Evolutionary conservation across 2,888 invertebrate species (phyloP), one percentile per base, ranked within the genome.

Genomic region (Caenorhabditis angaria): DNA sequence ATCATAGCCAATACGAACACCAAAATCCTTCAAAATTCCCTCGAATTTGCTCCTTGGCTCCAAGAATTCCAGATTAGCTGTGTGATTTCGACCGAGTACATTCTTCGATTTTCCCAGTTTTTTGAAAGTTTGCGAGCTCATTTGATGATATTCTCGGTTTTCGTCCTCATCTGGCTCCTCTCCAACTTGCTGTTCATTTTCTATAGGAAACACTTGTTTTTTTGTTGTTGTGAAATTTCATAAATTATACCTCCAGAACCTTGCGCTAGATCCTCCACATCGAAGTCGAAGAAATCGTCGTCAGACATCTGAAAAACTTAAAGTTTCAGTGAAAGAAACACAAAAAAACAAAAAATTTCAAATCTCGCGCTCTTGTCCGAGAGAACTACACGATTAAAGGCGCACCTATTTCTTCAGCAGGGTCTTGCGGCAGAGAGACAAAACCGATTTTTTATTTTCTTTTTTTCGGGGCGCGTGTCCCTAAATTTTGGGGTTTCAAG

Each of bases 31-130:
- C 18, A 70, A 18, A 28, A 61, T 64, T 18, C 61, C 65, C 29
- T 70, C 70, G 48, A 70, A 70, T 25, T 28, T 28, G 22, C 65
- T 70, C 18, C 70, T 60, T 12, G 70, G 65, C 1, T 29, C 53
- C 24, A 70, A 18, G 20, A 41, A 41, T 56, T 64, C 0, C 14
- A 12, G 5, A 14, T 41, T 41, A 12, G 2, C 18, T 14, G 41
- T 12, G 18, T 14, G 41, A 14, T 41, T 41, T 41, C 18, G 41
- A 18, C 14, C 18, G 10, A 41, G 41, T 18, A 41, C 41, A 41
- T 14, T 41, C 18, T 41, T 41, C 41, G 41, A 41, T 3, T 41
- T 41, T 41, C 41, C 41, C 18, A 41, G 14, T 41, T 41, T 41
- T 41, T 14, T 41, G 8, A 41, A 18, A 12, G 18, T 18, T 12